Base-by-base conservation (phyloP, 2,797 vertebrate genomes). In the Pagetopsis macropterus region DNA sequence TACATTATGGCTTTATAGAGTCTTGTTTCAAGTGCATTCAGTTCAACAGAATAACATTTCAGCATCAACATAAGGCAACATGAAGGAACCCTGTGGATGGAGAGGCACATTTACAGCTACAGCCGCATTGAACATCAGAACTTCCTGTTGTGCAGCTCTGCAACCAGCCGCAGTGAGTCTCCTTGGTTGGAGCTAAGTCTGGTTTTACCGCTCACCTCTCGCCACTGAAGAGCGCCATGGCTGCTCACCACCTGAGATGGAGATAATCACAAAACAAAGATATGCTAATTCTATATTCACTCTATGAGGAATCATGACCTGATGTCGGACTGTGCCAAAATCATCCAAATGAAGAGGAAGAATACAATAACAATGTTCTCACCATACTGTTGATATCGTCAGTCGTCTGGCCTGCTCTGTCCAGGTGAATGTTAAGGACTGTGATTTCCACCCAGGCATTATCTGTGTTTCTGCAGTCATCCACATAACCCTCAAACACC, bases 401-500 rank as follows among this genome's bases (percentile, higher is more conserved):
- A 66, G 92, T 91, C 78, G 87, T 23, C 0, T 92, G 81, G 0
- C 87, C 93, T 16, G 85, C 84, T 66, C 75, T 86, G 68, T 93
- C 77, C 9, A 98, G 94, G 86, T 99, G 97, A 74, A 99, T 62
- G 4, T 94, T 96, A 54, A 96, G 0, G 1, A 96, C 94, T 0
- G 94, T 94, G 0, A 94, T 95, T 90, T 98, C 96, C 0, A 99
- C 89, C 97, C 98, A 99, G 83, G 98, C 97, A 0, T 98, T 96
- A 66, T 99, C 98, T 0, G 97, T 99, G 93, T 99, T 99, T 75
- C 95, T 95, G 23, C 92, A 91, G 88, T 99, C 97, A 0, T 99
- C 98, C 0, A 97, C 80, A 8, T 99, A 99, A 12, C 96, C 96
- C 65, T 89, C 94, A 86, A 94, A 96, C 33, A 98, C 91, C 97